These are phyloP conservation scores for Orthosia gracilis DNA, from an alignment of 2,888 invertebrate genomes.

Conservation along the genomic window DNA sequence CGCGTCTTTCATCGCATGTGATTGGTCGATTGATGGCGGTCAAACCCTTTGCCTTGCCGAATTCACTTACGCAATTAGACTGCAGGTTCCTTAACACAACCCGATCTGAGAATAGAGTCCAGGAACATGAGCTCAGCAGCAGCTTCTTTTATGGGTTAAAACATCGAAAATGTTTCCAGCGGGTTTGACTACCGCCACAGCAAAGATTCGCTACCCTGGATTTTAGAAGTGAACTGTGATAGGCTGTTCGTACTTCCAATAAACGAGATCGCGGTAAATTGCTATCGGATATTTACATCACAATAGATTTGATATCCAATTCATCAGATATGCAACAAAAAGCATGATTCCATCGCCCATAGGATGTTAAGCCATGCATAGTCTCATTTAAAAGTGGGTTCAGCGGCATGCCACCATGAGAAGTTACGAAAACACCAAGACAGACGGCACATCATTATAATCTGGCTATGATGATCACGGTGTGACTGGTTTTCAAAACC, in stretches of 20 bases:
- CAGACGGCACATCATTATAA: not conserved
- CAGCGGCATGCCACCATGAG: not conserved
- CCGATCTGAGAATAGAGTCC: too few relatives aligned
- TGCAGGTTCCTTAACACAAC: too few relatives aligned
- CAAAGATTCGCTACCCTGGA: not conserved
- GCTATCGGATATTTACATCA: constrained; percentile 38
- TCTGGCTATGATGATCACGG: too few relatives aligned
- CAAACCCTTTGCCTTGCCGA: too few relatives aligned
- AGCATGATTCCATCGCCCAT: constrained; percentile 42
- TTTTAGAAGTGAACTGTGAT: not conserved
- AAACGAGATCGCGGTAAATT: constrained; percentile 15
- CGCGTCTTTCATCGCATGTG: too few relatives aligned
- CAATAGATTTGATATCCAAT: constrained; percentile 48
- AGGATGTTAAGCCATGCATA: constrained; percentile 49
- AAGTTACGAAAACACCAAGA: not conserved
- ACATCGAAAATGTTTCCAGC: not conserved
- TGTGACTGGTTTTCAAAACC: too few relatives aligned
- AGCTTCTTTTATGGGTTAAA: not conserved
- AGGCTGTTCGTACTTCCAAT: constrained; percentile 11
- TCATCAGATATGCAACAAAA: constrained; percentile 46
- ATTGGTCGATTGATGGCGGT: too few relatives aligned
- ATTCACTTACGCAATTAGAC: too few relatives aligned
- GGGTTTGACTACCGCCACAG: not conserved
- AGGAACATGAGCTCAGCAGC: too few relatives aligned
- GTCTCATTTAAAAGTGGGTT: constrained; percentile 30